These are phyloP conservation scores for Magallana angulata DNA, from an alignment of 1,140 invertebrate genomes.

Conservation along the genomic window DNA sequence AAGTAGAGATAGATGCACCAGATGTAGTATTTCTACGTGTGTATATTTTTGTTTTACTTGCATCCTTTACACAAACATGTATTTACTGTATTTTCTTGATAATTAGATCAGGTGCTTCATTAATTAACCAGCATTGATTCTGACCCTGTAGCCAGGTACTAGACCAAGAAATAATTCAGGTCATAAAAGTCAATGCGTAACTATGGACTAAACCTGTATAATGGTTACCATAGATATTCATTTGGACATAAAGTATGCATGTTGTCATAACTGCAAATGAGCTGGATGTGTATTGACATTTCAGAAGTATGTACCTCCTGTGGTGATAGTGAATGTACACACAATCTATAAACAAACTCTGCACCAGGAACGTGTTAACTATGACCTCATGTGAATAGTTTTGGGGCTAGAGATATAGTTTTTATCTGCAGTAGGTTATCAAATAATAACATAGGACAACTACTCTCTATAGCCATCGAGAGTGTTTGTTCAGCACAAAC, in stretches of 20 bases:
- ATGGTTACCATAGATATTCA: too few species aligned
- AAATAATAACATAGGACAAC: not conserved
- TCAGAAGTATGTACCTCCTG: not conserved
- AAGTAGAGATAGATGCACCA: too few species aligned
- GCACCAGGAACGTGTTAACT: not conserved
- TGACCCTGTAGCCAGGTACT: too few species aligned
- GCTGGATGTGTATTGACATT: not conserved
- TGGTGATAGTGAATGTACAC: not conserved
- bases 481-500: too few species aligned
- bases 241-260: too few species aligned
- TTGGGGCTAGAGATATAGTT: not conserved
- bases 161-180: too few species aligned
- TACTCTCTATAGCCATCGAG: too few species aligned
- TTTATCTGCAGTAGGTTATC: conserved; percentile 19
- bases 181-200: too few species aligned
- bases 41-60: too few species aligned
- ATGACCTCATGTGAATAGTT: not conserved
- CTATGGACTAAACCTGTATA: too few species aligned
- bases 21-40: too few species aligned
- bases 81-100: not conserved
- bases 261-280: not conserved
- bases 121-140: not conserved
- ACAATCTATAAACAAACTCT: not conserved
- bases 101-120: conserved; percentile 2
- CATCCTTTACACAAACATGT: not conserved